phyloP scores from a whole-genome alignment of 23 tunicate genomes.

The Botrylloides violaceus region DNA sequence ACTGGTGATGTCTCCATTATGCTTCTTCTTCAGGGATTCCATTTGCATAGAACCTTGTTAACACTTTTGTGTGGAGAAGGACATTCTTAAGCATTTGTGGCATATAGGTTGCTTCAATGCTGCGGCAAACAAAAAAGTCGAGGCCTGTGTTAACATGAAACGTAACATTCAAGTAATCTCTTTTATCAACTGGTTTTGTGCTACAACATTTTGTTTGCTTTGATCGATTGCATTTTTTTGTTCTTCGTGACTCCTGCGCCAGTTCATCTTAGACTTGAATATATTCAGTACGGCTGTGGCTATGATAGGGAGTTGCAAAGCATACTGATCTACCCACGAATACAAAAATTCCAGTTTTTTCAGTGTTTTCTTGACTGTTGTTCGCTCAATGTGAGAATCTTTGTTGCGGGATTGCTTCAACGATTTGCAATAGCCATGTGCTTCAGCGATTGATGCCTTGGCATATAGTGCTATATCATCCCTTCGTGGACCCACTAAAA shows the following conservation, averaged over 20 bases:
- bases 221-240: background rate
- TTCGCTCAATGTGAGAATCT: background rate
- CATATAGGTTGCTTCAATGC: no score
- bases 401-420: slow-evolving; percentile 11
- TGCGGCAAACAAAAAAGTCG: no score
- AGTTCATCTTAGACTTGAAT: slow-evolving; percentile 25
- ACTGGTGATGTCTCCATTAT: no score
- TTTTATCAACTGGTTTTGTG: no score
- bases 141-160: no score
- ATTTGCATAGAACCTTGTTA: no score
- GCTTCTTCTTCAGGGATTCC: no score
- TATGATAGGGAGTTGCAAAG: slow-evolving; percentile 23
- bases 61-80: no score
- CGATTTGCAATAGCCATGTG: slow-evolving; percentile 15
- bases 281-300: slow-evolving; percentile 42
- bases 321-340: slow-evolving; percentile 21
- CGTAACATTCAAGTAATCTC: no score
- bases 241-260: background rate
- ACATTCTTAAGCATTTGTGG: no score
- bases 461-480: slow-evolving; percentile 18
- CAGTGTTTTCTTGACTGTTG: slow-evolving; percentile 29
- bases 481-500: slow-evolving; percentile 48
- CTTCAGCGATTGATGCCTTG: slow-evolving; percentile 25
- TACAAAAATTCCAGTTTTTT: slow-evolving; percentile 59
- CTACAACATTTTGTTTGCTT: background rate